A percentile compares a stretch with the other conserved stretches of the same genome.
phyloP scores from a whole-genome alignment of 2,797 vertebrate genomes.

The Tragelaphus eurycerus region DNA sequence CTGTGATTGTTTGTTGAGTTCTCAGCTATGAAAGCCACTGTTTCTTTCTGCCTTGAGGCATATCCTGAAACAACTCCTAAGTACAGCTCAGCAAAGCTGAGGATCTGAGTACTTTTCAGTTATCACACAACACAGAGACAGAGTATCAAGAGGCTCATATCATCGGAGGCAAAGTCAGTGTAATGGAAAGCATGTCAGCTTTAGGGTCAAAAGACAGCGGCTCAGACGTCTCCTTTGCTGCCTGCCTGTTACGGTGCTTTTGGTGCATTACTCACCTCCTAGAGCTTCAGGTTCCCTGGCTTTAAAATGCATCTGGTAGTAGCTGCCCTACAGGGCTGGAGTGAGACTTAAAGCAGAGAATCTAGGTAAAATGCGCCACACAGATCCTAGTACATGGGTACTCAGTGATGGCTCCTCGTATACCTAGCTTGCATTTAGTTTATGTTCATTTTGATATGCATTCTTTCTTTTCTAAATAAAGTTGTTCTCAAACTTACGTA shows the following conservation, averaged over 20 bases:
- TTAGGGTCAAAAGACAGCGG: not conserved
- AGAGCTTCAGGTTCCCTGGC: not conserved
- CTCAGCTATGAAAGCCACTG: not conserved
- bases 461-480: constrained; percentile 1
- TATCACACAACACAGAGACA: not conserved
- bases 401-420: not conserved
- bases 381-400: not conserved
- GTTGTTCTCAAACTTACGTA: not conserved
- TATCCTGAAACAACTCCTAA: not conserved
- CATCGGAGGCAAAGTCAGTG: not conserved
- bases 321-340: not conserved
- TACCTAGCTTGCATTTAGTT: constrained; percentile 27
- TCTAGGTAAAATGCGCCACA: not conserved
- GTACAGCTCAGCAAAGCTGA: not conserved
- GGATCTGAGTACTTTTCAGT: not conserved
- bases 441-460: not conserved
- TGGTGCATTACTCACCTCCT: not conserved
- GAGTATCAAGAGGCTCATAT: not conserved
- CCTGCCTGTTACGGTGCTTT: not conserved
- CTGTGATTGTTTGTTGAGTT: not conserved
- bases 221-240: not conserved
- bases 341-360: not conserved
- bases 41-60: not conserved
- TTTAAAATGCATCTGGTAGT: not conserved
- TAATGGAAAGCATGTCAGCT: not conserved